These are phyloP conservation scores for Cotesia vestalis DNA, from an alignment of 1,140 invertebrate genomes.

Conservation along the genomic window DNA sequence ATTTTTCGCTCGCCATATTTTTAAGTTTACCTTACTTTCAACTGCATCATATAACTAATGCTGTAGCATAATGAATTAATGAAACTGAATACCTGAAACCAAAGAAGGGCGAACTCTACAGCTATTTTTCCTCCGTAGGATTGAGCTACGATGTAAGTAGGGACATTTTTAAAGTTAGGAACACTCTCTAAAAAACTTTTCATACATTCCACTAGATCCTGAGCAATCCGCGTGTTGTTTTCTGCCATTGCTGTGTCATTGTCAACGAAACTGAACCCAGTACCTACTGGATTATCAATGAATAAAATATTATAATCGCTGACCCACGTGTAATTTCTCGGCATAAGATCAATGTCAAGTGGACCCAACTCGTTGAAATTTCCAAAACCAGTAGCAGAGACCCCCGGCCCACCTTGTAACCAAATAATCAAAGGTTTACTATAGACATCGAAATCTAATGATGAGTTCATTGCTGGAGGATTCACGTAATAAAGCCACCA, in stretches of 20 bases:
- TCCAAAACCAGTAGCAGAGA: conserved; percentile 78
- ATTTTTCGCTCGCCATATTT: too few relatives aligned
- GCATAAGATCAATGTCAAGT: conserved; percentile 71
- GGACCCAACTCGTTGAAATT: conserved; percentile 84
- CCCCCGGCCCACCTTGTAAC: conserved; percentile 82
- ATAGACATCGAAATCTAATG: conserved; percentile 57
- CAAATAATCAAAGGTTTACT: conserved; percentile 79
- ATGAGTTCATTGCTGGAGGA: conserved; percentile 1
- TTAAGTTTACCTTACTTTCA: too few relatives aligned
- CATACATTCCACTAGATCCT: conserved; percentile 73
- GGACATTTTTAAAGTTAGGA: too few relatives aligned
- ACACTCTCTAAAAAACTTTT: conserved; percentile 61
- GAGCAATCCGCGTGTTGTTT: conserved; percentile 69
- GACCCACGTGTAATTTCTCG: conserved; percentile 79
- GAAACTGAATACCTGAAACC: neutral
- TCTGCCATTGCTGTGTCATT: conserved; percentile 70
- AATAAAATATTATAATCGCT: conserved; percentile 83
- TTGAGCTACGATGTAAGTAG: too few relatives aligned
- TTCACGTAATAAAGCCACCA: conserved; percentile 79
- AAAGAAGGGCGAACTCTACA: conserved; percentile 3
- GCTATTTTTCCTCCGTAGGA: neutral
- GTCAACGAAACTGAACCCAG: conserved; percentile 85
- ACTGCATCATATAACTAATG: too few relatives aligned
- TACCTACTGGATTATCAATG: conserved; percentile 88
- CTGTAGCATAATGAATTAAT: too few relatives aligned